Base-by-base conservation (phyloP, 2,113 vertebrate species). In the Sciurus niger region DNA sequence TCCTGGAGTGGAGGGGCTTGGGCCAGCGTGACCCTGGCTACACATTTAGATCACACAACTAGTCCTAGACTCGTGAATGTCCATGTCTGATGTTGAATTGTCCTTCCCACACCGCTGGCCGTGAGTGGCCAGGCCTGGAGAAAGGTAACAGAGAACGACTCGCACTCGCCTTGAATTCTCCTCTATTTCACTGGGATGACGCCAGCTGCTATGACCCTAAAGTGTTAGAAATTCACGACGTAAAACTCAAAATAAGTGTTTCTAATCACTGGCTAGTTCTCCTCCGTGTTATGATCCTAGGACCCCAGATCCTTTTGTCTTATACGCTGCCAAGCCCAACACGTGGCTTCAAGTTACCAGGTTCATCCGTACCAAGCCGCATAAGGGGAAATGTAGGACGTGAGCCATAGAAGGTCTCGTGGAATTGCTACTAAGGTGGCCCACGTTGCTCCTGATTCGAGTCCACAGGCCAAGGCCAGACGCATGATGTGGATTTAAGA, bases 101-200 rank as follows among this genome's bases (percentile, higher is more conserved):
- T n/a, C 72, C 40, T 68, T 82, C 9, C n/a, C 67, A 73, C 17
- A 70, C 55, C 48, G 37, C 18, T 74, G 53, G 13, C 28, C 53
- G 25, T 78, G 48, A 76, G 51, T 48, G 18, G 77, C 17, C n/a
- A 90, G 46, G 2, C 40, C 34, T 74, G 83, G 53, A 67, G 37
- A 67, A 82, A 73, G 79, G 55, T 70, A 67, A 90, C 74, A 48
- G 18, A 28, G 30, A 68, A 24, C 34, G 70, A 30, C 51, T 63
- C 85, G 32, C 2, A 65, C 25, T 89, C 88, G 60, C 25, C 32
- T 74, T 65, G 4, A 72, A 14, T 77, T 4, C 77, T 24, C 30
- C 51, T 84, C 28, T 79, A n/a, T 92, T 58, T 80, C 37, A 37
- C 58, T 86, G 88, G 73, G 34, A 77, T 95, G 30, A 76, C 18